Evolutionary conservation across 1,140 invertebrate species (phyloP).

Genomic region (Chrysopa pallens): DNA sequence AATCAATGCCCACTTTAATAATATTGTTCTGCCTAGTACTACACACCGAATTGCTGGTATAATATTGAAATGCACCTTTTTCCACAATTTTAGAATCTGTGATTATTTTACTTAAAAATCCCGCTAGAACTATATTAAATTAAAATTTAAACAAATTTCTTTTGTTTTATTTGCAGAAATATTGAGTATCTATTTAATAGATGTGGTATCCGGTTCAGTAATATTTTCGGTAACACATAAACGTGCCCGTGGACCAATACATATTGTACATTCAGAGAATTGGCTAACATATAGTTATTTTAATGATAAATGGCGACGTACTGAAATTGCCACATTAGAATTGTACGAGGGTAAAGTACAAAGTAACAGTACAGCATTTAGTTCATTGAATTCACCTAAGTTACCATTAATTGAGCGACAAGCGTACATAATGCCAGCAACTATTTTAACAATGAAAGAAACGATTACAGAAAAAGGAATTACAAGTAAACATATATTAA

Average conservation of each 20-base stretch:
- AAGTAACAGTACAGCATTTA: slow-evolving; percentile 73
- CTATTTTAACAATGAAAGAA: slow-evolving; percentile 58
- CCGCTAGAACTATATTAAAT: too few species aligned
- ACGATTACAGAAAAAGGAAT: slow-evolving; percentile 87
- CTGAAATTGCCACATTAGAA: slow-evolving; percentile 83
- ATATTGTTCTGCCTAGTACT: too few species aligned
- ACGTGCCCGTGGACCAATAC: slow-evolving; percentile 60
- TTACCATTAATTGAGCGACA: slow-evolving; percentile 72
- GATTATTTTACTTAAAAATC: too few species aligned
- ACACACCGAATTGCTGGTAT: too few species aligned
- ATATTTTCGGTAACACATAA: slow-evolving; percentile 59
- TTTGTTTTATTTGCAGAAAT: slow-evolving; percentile 30
- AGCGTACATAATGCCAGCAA: slow-evolving; percentile 76
- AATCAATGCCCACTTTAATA: too few species aligned
- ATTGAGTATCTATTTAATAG: slow-evolving; percentile 70
- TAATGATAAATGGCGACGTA: slow-evolving; percentile 81
- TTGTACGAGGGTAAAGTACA: slow-evolving; percentile 86
- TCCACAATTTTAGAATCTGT: too few species aligned
- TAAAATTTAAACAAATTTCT: too few species aligned
- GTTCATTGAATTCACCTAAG: slow-evolving; percentile 49
- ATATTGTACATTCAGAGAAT: slow-evolving; percentile 92
- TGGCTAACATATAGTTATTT: slow-evolving; percentile 91
- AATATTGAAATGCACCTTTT: too few species aligned
- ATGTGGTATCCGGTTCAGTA: slow-evolving; percentile 73
- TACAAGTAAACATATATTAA: slow-evolving; percentile 83